Evolutionary conservation across 53 echinoderm and acorn worm genomes (phyloP).

Genomic region (Arbacia lixula): DNA sequence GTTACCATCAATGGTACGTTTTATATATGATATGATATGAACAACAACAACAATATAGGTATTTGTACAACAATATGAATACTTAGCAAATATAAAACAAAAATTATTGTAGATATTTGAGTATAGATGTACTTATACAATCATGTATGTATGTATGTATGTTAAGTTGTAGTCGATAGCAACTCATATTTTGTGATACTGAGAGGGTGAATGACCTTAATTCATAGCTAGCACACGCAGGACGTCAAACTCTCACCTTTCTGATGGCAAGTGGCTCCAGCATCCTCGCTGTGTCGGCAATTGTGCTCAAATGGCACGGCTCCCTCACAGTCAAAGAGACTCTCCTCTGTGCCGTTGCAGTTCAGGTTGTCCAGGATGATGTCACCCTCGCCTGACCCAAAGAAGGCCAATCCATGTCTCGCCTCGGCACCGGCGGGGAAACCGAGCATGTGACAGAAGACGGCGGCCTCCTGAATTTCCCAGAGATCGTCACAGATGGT

Average conservation of each 20-base stretch:
- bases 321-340: slow-evolving; percentile 45
- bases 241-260: neutral
- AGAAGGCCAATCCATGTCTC: neutral
- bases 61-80: too few species aligned
- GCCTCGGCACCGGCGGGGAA: slow-evolving; percentile 7
- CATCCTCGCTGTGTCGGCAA: slow-evolving; percentile 49
- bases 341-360: slow-evolving; percentile 45
- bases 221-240: neutral
- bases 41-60: too few species aligned
- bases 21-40: too few species aligned
- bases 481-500: slow-evolving; percentile 45
- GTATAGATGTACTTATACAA: too few species aligned
- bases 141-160: too few species aligned
- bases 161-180: too few species aligned
- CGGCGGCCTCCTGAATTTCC: slow-evolving; percentile 26
- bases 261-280: slow-evolving; percentile 9
- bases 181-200: neutral
- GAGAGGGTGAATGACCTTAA: neutral
- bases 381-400: slow-evolving; percentile 11
- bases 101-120: too few species aligned
- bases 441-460: slow-evolving; percentile 46
- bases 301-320: slow-evolving; percentile 7
- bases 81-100: too few species aligned
- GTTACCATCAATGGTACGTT: too few species aligned
- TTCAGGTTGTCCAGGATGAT: slow-evolving; percentile 44